phyloP scores from a whole-genome alignment of 1,140 invertebrate genomes.

The Chrysopa pallens region DNA sequence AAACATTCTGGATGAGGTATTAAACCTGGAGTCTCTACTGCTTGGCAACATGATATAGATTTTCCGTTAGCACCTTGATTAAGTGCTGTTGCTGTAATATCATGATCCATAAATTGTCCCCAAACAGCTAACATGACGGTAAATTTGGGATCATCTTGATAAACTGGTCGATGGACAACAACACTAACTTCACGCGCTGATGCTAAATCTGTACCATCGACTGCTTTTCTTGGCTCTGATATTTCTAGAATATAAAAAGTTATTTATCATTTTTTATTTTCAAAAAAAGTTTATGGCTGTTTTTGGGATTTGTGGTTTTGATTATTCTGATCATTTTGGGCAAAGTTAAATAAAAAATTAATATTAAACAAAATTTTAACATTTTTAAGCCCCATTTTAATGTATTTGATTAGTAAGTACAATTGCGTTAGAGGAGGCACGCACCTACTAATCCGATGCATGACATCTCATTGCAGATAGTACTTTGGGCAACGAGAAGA shows the following conservation, averaged over 20 bases:
- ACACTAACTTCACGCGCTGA: slow-evolving; percentile 56
- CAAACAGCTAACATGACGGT: slow-evolving; percentile 73
- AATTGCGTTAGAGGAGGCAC: too few relatives aligned
- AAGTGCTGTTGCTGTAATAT: slow-evolving; percentile 69
- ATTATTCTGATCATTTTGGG: neutral
- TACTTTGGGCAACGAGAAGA: too few relatives aligned
- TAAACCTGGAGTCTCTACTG: slow-evolving; percentile 11
- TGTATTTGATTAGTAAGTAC: too few relatives aligned
- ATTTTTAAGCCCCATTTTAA: too few relatives aligned
- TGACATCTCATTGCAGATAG: too few relatives aligned
- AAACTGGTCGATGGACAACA: slow-evolving; percentile 48
- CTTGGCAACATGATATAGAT: slow-evolving; percentile 42
- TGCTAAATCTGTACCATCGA: slow-evolving; percentile 35
- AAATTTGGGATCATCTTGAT: slow-evolving; percentile 50
- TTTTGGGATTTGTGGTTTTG: too few relatives aligned
- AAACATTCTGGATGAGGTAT: slow-evolving; percentile 63
- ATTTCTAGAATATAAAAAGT: slow-evolving; percentile 27
- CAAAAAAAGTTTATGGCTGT: too few relatives aligned
- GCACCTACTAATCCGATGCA: too few relatives aligned
- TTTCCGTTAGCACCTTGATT: slow-evolving; percentile 43
- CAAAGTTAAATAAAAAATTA: too few relatives aligned
- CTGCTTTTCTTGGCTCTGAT: slow-evolving; percentile 40
- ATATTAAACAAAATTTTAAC: too few relatives aligned
- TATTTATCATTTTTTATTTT: too few relatives aligned
- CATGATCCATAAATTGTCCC: slow-evolving; percentile 94